A percentile compares a stretch with the other conserved stretches of the same genome.
These are phyloP conservation scores for Chelon labrosus DNA, from an alignment of 2,797 vertebrate species.

Conservation along the genomic window DNA sequence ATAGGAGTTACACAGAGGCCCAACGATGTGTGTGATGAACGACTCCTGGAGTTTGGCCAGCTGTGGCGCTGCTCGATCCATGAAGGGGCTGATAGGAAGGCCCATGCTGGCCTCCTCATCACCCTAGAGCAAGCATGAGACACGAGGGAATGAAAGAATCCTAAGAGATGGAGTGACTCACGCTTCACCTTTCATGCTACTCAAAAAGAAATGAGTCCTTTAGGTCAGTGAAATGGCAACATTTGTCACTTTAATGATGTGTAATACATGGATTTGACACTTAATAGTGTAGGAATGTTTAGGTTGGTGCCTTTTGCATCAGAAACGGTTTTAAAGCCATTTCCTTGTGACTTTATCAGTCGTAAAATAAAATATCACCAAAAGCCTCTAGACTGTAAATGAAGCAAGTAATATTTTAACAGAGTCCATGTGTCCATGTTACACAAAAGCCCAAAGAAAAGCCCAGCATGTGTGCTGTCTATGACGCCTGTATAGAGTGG, in stretches of 20 bases:
- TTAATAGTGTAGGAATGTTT: not conserved
- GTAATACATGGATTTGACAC: not conserved
- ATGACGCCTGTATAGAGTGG: slow-evolving; percentile 27
- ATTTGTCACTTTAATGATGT: not conserved
- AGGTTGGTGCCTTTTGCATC: not conserved
- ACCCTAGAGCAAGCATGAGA: slow-evolving; percentile 83
- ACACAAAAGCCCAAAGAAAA: slow-evolving; percentile 4
- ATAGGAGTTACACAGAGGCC: slow-evolving; percentile 96
- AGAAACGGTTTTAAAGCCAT: too few relatives aligned
- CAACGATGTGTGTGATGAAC: slow-evolving; percentile 99
- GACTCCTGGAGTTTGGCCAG: slow-evolving; percentile 98
- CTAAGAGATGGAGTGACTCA: not conserved
- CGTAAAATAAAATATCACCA: not conserved
- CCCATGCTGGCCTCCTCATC: slow-evolving; percentile 96
- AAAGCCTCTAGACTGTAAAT: not conserved
- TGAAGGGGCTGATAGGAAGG: slow-evolving; percentile 97
- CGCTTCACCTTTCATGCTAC: not conserved
- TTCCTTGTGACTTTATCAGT: not conserved
- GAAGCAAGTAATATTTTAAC: not conserved
- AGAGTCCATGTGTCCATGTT: not conserved
- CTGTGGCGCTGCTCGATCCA: slow-evolving; percentile 97
- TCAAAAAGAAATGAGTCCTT: slow-evolving; percentile 4
- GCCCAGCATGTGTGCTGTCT: slow-evolving; percentile 18
- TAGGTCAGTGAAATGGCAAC: not conserved
- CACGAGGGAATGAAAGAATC: slow-evolving; percentile 11